Conservation (phyloP, 2,888 invertebrate species). For the Aromia moschata region DNA sequence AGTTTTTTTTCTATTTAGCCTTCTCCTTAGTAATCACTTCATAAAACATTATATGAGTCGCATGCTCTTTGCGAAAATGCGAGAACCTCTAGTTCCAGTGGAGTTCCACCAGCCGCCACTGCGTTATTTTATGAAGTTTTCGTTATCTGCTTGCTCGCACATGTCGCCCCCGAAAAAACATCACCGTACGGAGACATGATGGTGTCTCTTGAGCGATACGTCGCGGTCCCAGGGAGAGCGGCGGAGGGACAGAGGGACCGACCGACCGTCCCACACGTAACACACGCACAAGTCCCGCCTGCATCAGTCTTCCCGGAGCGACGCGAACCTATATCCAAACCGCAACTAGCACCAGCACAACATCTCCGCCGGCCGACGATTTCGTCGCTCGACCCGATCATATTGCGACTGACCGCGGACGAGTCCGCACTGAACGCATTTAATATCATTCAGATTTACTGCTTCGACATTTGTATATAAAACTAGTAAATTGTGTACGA, state of each 20-base stretch:
- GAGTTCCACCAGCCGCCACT: too few species aligned
- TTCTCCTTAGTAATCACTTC: too few species aligned
- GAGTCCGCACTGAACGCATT: constrained; percentile 35
- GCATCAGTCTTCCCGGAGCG: constrained; percentile 31
- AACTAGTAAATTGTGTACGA: constrained; percentile 61
- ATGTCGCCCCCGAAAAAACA: constrained; percentile 20
- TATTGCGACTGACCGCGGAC: constrained; percentile 21
- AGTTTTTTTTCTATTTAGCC: too few species aligned
- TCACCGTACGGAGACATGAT: constrained; percentile 28
- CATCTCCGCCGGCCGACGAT: constrained; percentile 18
- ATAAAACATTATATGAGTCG: not conserved
- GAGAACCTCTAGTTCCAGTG: too few species aligned
- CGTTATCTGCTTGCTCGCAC: constrained; percentile 22
- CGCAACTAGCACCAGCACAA: constrained; percentile 24
- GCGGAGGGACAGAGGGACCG: constrained; percentile 30
- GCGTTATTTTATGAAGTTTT: constrained; percentile 21
- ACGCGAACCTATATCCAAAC: constrained; percentile 23
- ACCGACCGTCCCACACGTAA: constrained; percentile 51
- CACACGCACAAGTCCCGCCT: constrained; percentile 49
- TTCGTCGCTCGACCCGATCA: constrained; percentile 16
- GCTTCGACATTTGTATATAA: constrained; percentile 60
- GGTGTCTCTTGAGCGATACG: constrained; percentile 20
- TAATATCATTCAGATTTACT: constrained; percentile 56
- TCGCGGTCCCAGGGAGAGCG: constrained; percentile 17
- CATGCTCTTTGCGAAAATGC: too few species aligned